phyloP scores from a whole-genome alignment of 2,797 vertebrate species.

The Pseudochirops corinnae region DNA sequence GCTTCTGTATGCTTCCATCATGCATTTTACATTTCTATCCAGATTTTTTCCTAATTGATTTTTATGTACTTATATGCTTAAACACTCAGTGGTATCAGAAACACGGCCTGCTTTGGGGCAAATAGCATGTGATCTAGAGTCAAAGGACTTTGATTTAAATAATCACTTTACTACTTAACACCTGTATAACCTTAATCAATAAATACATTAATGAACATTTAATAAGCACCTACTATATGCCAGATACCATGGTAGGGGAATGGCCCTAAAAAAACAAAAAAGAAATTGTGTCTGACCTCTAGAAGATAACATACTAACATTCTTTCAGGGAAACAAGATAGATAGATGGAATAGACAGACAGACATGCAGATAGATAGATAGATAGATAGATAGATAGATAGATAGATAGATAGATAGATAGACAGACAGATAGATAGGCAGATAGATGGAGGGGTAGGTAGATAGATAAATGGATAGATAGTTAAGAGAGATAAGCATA shows the following conservation, averaged over 20 bases:
- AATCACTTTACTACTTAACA: background rate
- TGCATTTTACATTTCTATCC: background rate
- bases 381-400: background rate
- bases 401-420: background rate
- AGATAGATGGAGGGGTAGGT: background rate
- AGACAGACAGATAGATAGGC: background rate
- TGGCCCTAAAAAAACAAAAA: background rate
- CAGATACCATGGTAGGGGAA: background rate
- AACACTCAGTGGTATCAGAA: background rate
- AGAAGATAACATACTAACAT: background rate
- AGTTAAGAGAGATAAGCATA: background rate
- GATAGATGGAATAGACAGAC: background rate
- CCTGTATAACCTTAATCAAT: background rate
- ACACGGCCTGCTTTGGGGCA: background rate
- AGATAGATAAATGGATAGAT: background rate
- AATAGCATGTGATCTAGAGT: background rate
- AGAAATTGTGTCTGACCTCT: background rate
- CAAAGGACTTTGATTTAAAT: background rate
- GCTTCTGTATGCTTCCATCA: background rate
- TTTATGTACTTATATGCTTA: background rate
- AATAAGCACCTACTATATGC: background rate
- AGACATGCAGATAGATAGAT: accelerated
- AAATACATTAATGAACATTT: background rate
- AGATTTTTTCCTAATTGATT: background rate
- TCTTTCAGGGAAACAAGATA: background rate